Base-by-base conservation (phyloP, 2,797 vertebrate species). In the Sylvia borin region DNA sequence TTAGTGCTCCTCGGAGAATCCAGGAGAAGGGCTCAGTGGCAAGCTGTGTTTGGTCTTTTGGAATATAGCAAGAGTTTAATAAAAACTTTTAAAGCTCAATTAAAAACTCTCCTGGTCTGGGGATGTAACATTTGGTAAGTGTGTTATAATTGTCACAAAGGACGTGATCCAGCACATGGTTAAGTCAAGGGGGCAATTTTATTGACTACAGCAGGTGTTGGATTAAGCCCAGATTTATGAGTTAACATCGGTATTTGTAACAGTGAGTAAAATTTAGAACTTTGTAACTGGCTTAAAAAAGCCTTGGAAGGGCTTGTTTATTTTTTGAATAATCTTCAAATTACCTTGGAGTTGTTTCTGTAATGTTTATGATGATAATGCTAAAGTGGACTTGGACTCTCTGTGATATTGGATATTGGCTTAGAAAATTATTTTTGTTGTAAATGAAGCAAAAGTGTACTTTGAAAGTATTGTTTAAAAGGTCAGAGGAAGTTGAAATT, bases 141-240 rank as follows among this genome's bases (percentile, higher is more conserved):
- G 90, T 36, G 67, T 91, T 85, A 32, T 87, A 94, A 86, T 95
- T 94, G 93, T 80, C 95, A 92, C 95, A 82, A 74, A 95, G 96
- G 96, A 94, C 50, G 0, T 95, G 93, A 93, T 97, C 91, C 83
- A 76, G 92, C 90, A 45, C 96, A 92, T 58, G 74, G 94, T 92
- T 91, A 88, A 95, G 95, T 95, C 96, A 95, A 95, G 62, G 92
- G 95, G 96, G 92, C 93, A 79, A 31, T 92, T 93, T 93, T 91
- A 60, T 86, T 95, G 88, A 90, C 88, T 93, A 76, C 79, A 90
- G 7, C 82, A 81, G 79, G 73, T 87, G 71, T 85, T 96, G 96
- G 90, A 95, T 61, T 64, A 93, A 94, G 48, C 60, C 74, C 90
- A 92, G 80, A 88, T 95, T 94, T 93, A 76, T 71, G 80, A 96